Evolutionary conservation across 2,888 invertebrate species (phyloP).

Genomic region (Mylabris sibirica): DNA sequence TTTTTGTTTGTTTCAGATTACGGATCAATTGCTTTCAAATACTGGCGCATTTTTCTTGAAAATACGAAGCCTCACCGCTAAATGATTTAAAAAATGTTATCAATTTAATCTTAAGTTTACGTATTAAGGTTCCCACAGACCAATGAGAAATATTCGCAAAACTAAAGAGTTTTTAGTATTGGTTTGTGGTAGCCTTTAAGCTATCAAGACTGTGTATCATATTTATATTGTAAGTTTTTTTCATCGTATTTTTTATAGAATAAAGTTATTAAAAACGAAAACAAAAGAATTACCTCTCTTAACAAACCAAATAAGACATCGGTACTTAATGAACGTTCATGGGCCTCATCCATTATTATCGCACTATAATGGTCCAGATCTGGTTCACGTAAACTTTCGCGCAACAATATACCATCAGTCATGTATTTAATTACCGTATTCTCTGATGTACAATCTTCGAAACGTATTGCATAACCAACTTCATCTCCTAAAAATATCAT

Average conservation of each 20-base stretch:
- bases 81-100: conserved; percentile 15
- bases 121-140: too few species aligned
- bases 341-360: conserved; percentile 99
- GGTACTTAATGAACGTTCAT: conserved; percentile 96
- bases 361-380: conserved; percentile 98
- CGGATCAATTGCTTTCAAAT: conserved; percentile 32
- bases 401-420: conserved; percentile 97
- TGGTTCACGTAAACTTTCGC: conserved; percentile 95
- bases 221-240: conserved; percentile 25
- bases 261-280: background rate
- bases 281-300: background rate
- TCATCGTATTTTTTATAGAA: conserved; percentile 24
- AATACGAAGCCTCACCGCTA: conserved; percentile 35
- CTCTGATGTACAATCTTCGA: conserved; percentile 98
- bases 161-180: too few species aligned
- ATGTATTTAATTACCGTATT: conserved; percentile 96
- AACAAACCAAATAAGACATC: conserved; percentile 91
- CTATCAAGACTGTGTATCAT: conserved; percentile 31
- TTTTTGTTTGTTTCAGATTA: conserved; percentile 25
- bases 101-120: conserved; percentile 13
- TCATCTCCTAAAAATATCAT: conserved; percentile 65
- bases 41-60: conserved; percentile 33
- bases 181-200: too few species aligned
- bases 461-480: conserved; percentile 98
- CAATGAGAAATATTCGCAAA: too few species aligned